phyloP scores from a whole-genome alignment of 2,113 vertebrate genomes.

The Barbus barbus region DNA sequence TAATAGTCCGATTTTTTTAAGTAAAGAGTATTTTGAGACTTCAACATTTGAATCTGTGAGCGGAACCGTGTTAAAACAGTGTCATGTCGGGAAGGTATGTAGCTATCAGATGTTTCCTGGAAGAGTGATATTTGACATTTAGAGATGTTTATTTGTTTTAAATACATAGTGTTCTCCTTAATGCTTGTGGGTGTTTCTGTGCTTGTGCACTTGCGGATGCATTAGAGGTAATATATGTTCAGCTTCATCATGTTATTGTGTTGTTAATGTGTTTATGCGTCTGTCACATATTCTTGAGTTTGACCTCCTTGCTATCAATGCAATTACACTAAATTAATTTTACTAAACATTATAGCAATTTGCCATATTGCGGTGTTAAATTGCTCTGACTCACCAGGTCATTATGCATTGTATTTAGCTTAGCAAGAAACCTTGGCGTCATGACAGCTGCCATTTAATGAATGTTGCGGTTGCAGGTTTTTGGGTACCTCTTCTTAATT shows the following conservation, averaged over 20 bases:
- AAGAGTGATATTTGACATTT: neutral
- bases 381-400: slow-evolving; percentile 30
- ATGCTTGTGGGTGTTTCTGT: neutral
- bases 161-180: neutral
- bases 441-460: neutral
- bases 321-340: slow-evolving; percentile 33
- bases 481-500: neutral
- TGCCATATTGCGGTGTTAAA: slow-evolving; percentile 20
- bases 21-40: slow-evolving; percentile 7
- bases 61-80: neutral
- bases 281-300: slow-evolving; percentile 29
- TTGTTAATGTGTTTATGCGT: neutral
- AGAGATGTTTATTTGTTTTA: neutral
- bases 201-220: neutral
- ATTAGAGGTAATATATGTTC: slow-evolving; percentile 14
- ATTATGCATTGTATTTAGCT: slow-evolving; percentile 8
- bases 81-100: neutral
- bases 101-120: neutral
- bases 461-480: neutral
- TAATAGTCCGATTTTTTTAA: neutral
- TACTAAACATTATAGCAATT: slow-evolving; percentile 20
- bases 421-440: neutral
- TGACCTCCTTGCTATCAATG: slow-evolving; percentile 31
- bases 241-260: slow-evolving; percentile 3
- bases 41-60: neutral